phyloP scores from a whole-genome alignment of 1,140 invertebrate species.

The Phymastichus coffea region DNA sequence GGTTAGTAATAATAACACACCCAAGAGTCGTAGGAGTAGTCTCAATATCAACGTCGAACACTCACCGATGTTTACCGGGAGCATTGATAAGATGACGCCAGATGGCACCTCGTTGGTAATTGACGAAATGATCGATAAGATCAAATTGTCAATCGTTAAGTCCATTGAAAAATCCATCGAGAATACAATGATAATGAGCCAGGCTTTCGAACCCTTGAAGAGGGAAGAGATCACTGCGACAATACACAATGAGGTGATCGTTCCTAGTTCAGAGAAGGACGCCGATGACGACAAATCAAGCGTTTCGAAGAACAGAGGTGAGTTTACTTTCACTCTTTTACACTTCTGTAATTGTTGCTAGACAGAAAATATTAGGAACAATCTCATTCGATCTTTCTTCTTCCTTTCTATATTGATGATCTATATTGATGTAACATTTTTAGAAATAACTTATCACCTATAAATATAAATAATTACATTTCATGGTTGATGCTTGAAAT shows the following conservation, averaged over 20 bases:
- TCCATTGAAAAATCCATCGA: constrained; percentile 50
- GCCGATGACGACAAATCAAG: constrained; percentile 42
- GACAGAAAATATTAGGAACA: too few species aligned
- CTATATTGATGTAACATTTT: too few species aligned
- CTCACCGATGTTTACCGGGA: background rate
- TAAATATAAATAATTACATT: too few species aligned
- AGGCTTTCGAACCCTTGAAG: constrained; percentile 48
- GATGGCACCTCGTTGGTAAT: constrained; percentile 45
- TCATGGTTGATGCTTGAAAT: too few species aligned
- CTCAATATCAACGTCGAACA: constrained; percentile 47
- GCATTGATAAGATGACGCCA: background rate
- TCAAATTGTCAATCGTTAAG: constrained; percentile 51
- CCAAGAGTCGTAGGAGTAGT: constrained; percentile 46
- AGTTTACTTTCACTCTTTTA: too few species aligned
- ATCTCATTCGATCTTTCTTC: too few species aligned
- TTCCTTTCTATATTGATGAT: too few species aligned
- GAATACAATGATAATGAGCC: constrained; percentile 37
- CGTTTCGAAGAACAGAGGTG: constrained; percentile 37
- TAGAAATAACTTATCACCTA: too few species aligned
- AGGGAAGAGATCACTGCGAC: constrained; percentile 50
- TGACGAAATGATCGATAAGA: constrained; percentile 53
- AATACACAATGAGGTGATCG: constrained; percentile 44
- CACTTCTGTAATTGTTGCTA: too few species aligned
- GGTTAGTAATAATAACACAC: constrained; percentile 27
- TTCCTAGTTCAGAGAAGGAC: constrained; percentile 42